Base-by-base conservation (phyloP, 2,888 invertebrate genomes). In the Sericinus montela region DNA sequence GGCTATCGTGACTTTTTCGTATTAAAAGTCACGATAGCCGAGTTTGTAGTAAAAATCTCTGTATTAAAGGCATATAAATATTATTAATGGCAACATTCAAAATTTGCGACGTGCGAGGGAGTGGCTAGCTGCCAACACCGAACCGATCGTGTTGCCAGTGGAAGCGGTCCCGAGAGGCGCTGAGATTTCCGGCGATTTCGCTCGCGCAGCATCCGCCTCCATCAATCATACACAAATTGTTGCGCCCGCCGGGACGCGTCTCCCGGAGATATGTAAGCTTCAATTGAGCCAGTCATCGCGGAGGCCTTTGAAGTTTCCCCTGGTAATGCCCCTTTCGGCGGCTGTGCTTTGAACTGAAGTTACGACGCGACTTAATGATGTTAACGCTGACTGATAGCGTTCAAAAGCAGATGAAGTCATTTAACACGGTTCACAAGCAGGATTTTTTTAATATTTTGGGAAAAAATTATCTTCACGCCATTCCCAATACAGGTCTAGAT, bases 171-270 rank as follows among this genome's bases (percentile, higher is more conserved):
- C 77, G 54, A 52, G 75, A 65, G 72, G 61, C 57, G 56, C 58
- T 49, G 54, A 67, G 69, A 69, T 68, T 71, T 62, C 63, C 63
- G 51, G 48, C 51, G 40, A 46, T 32, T 32, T 32, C 32, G 32
- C 13, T 11, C 10, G 39, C 45, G 36, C 43, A 41, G 45, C 34
- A 7, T 15, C 30, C 48, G 34, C 40, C 35, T 41, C 61, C 76
- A 79, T 80, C 71, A 76, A 80, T 79, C 80, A 80, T 75, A 74
- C 72, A 72, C 72, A 76, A 76, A 76, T 76, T 69, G 76, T 69
- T 62, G 67, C 62, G 58, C 58, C 52, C 54, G 42, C 49, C 51
- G 49, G 19, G 44, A 52, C 56, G 37, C 52, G 41, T 30, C 37
- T 25, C 37, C 35, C 36, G 19, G 11, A 23, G 78, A 74, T 74